Conservation (phyloP, 2,113 vertebrate species). For the Halcyon senegalensis region DNA sequence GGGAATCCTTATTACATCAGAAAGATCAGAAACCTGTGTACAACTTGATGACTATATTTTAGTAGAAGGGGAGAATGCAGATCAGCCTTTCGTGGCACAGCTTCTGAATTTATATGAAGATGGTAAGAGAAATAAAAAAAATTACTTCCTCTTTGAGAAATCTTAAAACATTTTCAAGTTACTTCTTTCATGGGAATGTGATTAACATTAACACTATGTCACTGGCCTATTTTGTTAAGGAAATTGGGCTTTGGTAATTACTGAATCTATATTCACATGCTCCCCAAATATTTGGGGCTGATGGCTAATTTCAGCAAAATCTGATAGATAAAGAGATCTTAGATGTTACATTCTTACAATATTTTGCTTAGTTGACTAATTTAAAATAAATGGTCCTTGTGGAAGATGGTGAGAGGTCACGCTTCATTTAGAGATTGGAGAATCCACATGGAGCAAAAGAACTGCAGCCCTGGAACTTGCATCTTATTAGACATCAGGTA, state of each 20-base stretch:
- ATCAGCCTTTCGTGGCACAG: conserved; percentile 86
- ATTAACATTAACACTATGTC: neutral
- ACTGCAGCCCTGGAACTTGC: neutral
- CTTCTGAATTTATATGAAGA: conserved; percentile 84
- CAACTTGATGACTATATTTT: conserved; percentile 84
- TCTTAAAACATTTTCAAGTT: neutral
- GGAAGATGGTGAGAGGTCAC: neutral
- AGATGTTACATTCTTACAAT: neutral
- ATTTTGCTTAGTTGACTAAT: neutral
- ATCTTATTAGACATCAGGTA: neutral
- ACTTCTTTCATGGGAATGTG: neutral
- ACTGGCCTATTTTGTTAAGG: neutral
- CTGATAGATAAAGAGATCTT: neutral
- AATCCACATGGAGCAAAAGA: neutral
- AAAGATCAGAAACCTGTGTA: conserved; percentile 68
- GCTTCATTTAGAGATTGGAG: neutral
- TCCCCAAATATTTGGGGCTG: neutral
- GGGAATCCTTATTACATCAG: conserved; percentile 76
- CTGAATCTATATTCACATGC: neutral
- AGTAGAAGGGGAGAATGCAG: conserved; percentile 83
- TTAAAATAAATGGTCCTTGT: neutral
- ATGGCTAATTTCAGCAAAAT: neutral
- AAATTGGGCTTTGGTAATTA: neutral
- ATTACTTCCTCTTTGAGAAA: neutral
- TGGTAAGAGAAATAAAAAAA: conserved; percentile 77